phyloP scores from a whole-genome alignment of 2,113 vertebrate genomes.

The Bucco capensis region DNA sequence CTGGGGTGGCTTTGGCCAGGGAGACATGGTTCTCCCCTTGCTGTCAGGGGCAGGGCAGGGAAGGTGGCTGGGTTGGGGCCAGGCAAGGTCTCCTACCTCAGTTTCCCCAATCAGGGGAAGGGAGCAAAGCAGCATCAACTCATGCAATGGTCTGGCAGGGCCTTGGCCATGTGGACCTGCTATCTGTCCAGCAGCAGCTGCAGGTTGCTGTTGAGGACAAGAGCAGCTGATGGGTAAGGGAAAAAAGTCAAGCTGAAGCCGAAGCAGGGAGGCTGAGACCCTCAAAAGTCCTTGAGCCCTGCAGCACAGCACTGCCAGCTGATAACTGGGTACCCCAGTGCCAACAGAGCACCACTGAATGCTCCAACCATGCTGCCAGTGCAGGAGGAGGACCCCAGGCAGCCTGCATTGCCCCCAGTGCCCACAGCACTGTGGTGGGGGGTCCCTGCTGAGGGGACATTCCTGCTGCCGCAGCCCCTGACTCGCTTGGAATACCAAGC shows the following conservation, averaged over 20 bases:
- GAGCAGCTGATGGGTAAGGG: neutral
- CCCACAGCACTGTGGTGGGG: neutral
- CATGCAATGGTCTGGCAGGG: fast-evolving
- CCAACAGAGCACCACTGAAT: neutral
- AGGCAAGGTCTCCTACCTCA: neutral
- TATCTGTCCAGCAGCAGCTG: neutral
- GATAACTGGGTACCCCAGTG: neutral
- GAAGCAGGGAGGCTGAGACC: slow-evolving; percentile 10
- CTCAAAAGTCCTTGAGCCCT: slow-evolving; percentile 58
- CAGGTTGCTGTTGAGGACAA: neutral
- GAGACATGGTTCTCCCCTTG: neutral
- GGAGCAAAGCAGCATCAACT: fast-evolving
- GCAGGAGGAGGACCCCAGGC: neutral
- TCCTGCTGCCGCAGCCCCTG: slow-evolving; percentile 15
- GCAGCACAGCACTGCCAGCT: slow-evolving; percentile 5
- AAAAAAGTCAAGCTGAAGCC: neutral
- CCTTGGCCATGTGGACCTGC: fast-evolving
- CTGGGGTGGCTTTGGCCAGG: neutral
- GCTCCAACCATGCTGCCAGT: fast-evolving
- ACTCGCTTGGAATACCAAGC: slow-evolving; percentile 50
- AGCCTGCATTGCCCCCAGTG: fast-evolving
- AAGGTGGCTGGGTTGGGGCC: neutral
- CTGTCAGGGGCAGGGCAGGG: neutral
- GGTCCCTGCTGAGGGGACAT: neutral
- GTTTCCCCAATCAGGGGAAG: neutral